Base-by-base conservation (phyloP, 2,888 invertebrate genomes). In the Leucophora obtusa region DNA sequence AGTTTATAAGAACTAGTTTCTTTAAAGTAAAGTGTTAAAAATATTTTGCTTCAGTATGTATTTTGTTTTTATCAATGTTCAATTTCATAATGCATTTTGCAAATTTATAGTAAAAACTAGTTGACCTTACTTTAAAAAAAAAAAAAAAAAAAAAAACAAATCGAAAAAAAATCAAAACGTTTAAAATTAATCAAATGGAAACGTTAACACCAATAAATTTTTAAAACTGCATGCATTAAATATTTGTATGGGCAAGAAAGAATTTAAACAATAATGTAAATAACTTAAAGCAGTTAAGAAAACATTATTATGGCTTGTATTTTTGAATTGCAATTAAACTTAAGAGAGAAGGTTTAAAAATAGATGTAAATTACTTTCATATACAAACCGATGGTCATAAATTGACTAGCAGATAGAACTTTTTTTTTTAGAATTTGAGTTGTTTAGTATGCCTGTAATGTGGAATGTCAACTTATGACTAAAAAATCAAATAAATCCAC, bases 181-280 rank as follows among this genome's bases (percentile, higher is more conserved):
- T 62, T 69, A 35, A 62, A 68, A 24, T 54, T 69, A 75, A 75
- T 69, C 69, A 56, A 75, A 69, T 75, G 68, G 69, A 75, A 75
- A 75, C 50, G 21, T 69, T 69, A 62, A 62, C 54, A 75, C 54
- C 68, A 75, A 69, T 75, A 62, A 75, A 17, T 7, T 58, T 58
- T 15, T 15, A 15, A 58, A 33, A 33, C 15, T 50, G 11, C 7
- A 38, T 38, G 38, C 38, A 38, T 28, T 28, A 38, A 38, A 38
- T 11, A 38, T 14, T 38, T 14, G 38, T 14, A 38, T 14, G 38
- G 7, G 2, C 11, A 14, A 11, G 2, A 11, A 11, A 38, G 6
- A 38, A 38, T 38, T 38, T 14, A 11, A 11, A 21, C 2, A 21
- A 21, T 21, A 21, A 21, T 21, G 2, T 2, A 21, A 21, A 21